These are phyloP conservation scores for Empis livida DNA, from an alignment of 2,888 invertebrate genomes.

Conservation along the genomic window DNA sequence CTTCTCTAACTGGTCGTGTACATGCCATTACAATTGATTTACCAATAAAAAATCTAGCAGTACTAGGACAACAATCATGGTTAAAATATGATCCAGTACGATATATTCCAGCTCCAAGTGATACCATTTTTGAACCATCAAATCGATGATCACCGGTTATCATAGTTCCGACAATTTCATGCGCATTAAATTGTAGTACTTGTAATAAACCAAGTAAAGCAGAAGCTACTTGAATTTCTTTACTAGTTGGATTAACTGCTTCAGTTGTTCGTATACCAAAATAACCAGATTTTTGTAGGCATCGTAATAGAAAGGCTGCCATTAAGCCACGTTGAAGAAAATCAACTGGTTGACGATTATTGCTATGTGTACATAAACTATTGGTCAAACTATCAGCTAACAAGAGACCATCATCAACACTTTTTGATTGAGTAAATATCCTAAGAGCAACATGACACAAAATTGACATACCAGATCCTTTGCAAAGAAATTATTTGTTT, in stretches of 20 bases:
- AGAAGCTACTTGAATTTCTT: slow-evolving; percentile 47
- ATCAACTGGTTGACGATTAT: slow-evolving; percentile 48
- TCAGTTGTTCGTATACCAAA: slow-evolving; percentile 40
- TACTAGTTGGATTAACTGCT: slow-evolving; percentile 37
- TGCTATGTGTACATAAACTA: slow-evolving; percentile 52
- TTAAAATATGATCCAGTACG: slow-evolving; percentile 68
- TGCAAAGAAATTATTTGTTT: too few species aligned
- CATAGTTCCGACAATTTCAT: slow-evolving; percentile 63
- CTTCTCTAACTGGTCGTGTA: slow-evolving; percentile 47
- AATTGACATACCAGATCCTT: slow-evolving; percentile 69
- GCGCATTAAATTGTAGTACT: slow-evolving; percentile 73
- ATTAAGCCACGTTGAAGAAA: slow-evolving; percentile 63
- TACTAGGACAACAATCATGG: slow-evolving; percentile 70
- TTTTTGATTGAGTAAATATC: slow-evolving; percentile 58
- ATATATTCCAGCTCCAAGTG: slow-evolving; percentile 53
- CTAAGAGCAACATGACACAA: slow-evolving; percentile 61
- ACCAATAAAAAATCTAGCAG: slow-evolving; percentile 64
- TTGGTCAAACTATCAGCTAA: slow-evolving; percentile 42
- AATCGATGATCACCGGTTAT: slow-evolving; percentile 39
- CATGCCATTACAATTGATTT: slow-evolving; percentile 57
- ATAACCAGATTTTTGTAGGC: slow-evolving; percentile 53
- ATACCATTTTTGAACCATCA: slow-evolving; percentile 27
- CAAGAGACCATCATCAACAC: slow-evolving; percentile 25
- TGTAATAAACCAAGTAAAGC: slow-evolving; percentile 58
- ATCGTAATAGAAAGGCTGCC: slow-evolving; percentile 60